Evolutionary conservation across 2,113 vertebrate genomes (phyloP).

Genomic region (Scomber scombrus): DNA sequence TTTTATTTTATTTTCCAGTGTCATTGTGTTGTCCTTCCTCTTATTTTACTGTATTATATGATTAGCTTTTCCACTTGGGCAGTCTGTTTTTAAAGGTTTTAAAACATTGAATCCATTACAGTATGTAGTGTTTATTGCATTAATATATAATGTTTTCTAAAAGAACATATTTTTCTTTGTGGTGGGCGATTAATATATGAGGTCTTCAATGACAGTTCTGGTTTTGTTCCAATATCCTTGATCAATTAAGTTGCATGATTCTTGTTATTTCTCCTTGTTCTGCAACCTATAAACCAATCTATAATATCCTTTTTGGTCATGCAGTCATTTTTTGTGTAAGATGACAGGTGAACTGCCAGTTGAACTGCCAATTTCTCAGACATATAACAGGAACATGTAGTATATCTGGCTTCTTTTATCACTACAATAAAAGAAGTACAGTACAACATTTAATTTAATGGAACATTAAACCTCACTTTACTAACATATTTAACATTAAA

Average conservation of each 20-base stretch:
- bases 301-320: not conserved
- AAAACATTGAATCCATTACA: too few species aligned
- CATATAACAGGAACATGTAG: not conserved
- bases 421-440: not conserved
- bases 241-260: not conserved
- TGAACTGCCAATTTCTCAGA: slow-evolving; percentile 2
- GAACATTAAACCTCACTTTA: slow-evolving; percentile 13
- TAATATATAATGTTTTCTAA: too few species aligned
- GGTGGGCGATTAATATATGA: not conserved
- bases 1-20: too few species aligned
- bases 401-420: slow-evolving; percentile 3
- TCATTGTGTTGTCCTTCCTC: not conserved
- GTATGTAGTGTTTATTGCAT: too few species aligned
- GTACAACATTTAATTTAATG: slow-evolving; percentile 31
- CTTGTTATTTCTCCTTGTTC: not conserved
- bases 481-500: too few species aligned
- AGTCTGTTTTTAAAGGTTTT: too few species aligned
- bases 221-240: too few species aligned
- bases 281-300: not conserved
- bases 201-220: too few species aligned
- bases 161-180: not conserved
- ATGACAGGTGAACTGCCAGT: not conserved
- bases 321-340: too few species aligned
- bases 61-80: too few species aligned
- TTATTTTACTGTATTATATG: not conserved